phyloP scores from a whole-genome alignment of 2,113 vertebrate genomes.

The Sylvia atricapilla region DNA sequence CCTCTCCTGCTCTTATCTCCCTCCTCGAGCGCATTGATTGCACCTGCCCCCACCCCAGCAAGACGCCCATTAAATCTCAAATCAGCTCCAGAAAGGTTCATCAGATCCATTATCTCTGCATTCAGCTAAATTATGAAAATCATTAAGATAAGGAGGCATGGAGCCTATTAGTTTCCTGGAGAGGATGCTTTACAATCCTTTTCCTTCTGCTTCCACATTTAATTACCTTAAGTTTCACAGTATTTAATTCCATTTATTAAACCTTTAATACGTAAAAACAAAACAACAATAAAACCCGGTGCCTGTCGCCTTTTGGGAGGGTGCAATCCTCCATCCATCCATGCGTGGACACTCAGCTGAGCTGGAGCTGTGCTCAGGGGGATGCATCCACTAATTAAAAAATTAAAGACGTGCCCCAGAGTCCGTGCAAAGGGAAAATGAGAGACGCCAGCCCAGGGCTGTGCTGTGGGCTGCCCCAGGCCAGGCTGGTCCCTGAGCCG shows the following conservation, averaged over 20 bases:
- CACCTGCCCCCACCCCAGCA: constrained; percentile 37
- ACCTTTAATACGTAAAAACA: background rate
- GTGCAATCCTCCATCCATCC: background rate
- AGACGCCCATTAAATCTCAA: constrained; percentile 43
- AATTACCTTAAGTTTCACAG: constrained; percentile 52
- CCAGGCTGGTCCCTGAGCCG: background rate
- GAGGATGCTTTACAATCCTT: constrained; percentile 15
- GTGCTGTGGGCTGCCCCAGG: accelerated
- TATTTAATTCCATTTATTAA: constrained; percentile 59
- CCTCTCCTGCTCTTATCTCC: background rate
- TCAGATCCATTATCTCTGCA: constrained; percentile 59
- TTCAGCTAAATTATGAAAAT: constrained; percentile 65
- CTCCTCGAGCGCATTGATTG: background rate
- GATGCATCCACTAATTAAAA: background rate
- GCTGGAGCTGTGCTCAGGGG: background rate
- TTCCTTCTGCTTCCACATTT: constrained; percentile 16
- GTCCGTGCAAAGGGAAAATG: background rate
- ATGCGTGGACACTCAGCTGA: background rate
- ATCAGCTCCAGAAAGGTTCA: constrained; percentile 56
- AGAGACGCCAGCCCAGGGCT: background rate
- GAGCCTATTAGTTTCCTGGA: constrained; percentile 54
- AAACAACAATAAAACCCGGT: background rate
- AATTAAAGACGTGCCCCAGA: background rate
- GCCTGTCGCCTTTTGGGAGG: background rate
- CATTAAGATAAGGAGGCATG: constrained; percentile 53